A percentile compares a stretch with the other conserved stretches of the same genome.
Evolutionary conservation across 2,113 vertebrate species (phyloP).

Genomic region (Aepyceros melampus): DNA sequence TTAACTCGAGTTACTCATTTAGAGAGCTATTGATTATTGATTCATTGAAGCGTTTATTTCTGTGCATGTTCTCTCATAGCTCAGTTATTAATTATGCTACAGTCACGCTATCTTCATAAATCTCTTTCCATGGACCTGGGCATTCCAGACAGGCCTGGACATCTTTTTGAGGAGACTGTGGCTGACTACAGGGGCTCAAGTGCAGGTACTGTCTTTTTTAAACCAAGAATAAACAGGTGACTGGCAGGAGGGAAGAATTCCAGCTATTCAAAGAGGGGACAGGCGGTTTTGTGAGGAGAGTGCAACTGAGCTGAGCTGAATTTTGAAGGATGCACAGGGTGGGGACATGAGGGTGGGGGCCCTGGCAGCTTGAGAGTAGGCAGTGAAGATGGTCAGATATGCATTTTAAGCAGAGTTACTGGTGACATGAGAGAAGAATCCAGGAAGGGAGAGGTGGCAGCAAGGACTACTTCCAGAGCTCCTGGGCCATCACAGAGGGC

Average conservation of each 20-base stretch:
- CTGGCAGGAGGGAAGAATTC: background rate
- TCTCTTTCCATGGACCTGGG: background rate
- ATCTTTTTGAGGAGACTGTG: background rate
- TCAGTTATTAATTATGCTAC: background rate
- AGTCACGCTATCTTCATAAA: background rate
- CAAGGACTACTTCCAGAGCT: background rate
- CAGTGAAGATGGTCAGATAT: background rate
- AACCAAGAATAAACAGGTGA: background rate
- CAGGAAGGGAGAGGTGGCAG: background rate
- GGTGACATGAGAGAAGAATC: background rate
- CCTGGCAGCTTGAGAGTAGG: background rate
- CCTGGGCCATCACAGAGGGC: background rate
- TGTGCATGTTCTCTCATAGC: background rate
- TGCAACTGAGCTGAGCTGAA: background rate
- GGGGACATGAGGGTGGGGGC: fast-evolving
- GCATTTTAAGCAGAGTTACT: background rate
- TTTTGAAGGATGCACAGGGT: background rate
- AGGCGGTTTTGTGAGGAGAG: background rate
- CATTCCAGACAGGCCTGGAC: background rate
- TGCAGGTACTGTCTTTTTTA: background rate
- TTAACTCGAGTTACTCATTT: background rate
- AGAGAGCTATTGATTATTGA: background rate
- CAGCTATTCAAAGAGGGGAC: background rate
- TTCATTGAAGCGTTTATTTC: background rate
- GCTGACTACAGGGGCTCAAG: background rate